Base-by-base conservation (phyloP, 1,140 invertebrate species). In the Drosophila lowei region DNA sequence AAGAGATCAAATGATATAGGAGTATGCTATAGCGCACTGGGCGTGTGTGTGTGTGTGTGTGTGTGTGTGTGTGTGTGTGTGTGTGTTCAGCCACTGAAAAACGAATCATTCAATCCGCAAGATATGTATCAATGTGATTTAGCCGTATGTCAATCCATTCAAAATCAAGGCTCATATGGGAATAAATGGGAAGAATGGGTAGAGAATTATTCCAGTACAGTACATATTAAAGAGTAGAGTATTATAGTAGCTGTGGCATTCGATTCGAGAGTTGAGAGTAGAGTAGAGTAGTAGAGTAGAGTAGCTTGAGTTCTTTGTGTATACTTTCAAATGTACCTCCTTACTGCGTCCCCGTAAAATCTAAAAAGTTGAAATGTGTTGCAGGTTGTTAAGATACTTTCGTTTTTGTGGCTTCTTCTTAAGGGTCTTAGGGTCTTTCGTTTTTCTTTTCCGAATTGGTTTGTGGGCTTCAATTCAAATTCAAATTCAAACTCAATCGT, bases 281-380 rank as follows among this genome's bases (percentile, higher is more conserved):
- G 68, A 72, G 71, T 73, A 73, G 59, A 72, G 65, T 71, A 72
- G 64, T 67, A 72, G 68, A 23, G 28, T 53, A 53, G 50, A 88
- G 83, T 88, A 86, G 65, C 57, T 86, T 86, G 83, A 86, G 83
- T 86, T 86, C 66, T 78, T 86, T 86, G 83, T 86, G 83, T 88
- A 88, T 88, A 88, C 79, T 88, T 85, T 79, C 75, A 79, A 88
- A 88, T 90, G 79, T 91, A 91, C 90, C 90, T 91, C 90, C 89
- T 90, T 91, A 90, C 89, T 91, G 90, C 90, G 89, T 91, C 90
- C 90, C 90, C 90, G 90, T 90, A 90, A 90, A 78, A 84, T 90
- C 90, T 91, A 90, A 88, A 79, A 88, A 70, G 83, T 88, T 88
- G 71, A 88, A 88, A 88, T 88, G 83, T 88, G 83, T 75, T 75